Evolutionary conservation across 2,113 vertebrate species (phyloP).

Genomic region (Euleptes europaea): DNA sequence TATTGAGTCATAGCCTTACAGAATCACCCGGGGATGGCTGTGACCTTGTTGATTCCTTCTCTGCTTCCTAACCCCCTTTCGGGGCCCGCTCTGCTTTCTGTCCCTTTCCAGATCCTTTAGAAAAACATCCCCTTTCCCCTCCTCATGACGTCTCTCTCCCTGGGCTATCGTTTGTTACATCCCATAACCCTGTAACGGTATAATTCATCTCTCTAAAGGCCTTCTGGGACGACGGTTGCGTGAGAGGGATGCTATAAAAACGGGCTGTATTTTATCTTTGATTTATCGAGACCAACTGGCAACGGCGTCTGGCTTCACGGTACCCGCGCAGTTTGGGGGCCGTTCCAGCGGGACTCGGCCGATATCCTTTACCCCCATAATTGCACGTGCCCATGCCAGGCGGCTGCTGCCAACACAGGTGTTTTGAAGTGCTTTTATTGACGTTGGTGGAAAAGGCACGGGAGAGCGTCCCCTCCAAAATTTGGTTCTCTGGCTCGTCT

Average conservation of each 20-base stretch:
- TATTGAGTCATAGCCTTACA: background rate
- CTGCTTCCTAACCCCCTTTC: background rate
- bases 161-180: background rate
- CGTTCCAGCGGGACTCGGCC: background rate
- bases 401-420: background rate
- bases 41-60: background rate
- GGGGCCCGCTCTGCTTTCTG: background rate
- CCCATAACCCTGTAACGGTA: background rate
- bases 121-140: background rate
- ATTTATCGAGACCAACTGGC: slow-evolving; percentile 42
- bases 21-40: too few species aligned
- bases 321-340: background rate
- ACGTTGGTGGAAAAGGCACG: background rate
- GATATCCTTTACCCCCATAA: fast-evolving
- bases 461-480: background rate
- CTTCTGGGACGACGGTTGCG: slow-evolving; percentile 37
- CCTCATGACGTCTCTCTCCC: background rate
- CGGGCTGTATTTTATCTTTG: slow-evolving; percentile 24
- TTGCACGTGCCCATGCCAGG: background rate
- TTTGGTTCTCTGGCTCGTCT: slow-evolving; percentile 14
- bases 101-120: background rate
- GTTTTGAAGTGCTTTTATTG: background rate
- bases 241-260: slow-evolving; percentile 12
- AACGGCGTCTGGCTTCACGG: background rate
- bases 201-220: slow-evolving; percentile 32